Conservation (phyloP, 2,797 vertebrate species). For the Notamacropus eugenii region DNA sequence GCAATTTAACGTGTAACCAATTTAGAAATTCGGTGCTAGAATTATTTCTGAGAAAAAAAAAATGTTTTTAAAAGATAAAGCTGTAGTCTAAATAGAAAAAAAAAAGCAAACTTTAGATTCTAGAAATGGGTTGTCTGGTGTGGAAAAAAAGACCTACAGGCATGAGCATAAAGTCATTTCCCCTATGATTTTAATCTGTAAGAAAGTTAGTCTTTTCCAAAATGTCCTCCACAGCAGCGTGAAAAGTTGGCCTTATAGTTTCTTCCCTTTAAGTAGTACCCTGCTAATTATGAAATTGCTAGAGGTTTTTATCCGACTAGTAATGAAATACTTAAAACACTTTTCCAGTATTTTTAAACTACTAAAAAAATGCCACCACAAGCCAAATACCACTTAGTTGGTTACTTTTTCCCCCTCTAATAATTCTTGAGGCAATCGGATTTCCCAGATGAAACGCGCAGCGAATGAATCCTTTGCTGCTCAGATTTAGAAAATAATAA, state of each 20-base stretch:
- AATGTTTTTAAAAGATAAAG: background rate
- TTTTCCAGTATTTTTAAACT: conserved; percentile 18
- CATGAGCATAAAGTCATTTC: background rate
- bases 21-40: background rate
- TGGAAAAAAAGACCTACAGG: background rate
- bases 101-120: background rate
- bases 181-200: conserved; percentile 21
- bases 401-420: background rate
- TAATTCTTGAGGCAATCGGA: background rate
- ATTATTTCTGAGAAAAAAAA: conserved; percentile 1
- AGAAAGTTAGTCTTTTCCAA: conserved; percentile 32
- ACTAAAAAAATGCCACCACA: background rate
- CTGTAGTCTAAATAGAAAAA: background rate
- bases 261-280: rapidly evolving
- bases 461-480: conserved; percentile 28
- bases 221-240: background rate
- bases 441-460: background rate
- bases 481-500: background rate
- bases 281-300: background rate
- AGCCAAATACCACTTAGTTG: background rate
- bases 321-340: conserved; percentile 10
- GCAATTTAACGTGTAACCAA: background rate
- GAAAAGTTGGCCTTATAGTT: background rate
- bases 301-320: conserved; percentile 30
- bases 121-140: background rate